Conservation (phyloP, 2,113 vertebrate species). For the Bos indicus region DNA sequence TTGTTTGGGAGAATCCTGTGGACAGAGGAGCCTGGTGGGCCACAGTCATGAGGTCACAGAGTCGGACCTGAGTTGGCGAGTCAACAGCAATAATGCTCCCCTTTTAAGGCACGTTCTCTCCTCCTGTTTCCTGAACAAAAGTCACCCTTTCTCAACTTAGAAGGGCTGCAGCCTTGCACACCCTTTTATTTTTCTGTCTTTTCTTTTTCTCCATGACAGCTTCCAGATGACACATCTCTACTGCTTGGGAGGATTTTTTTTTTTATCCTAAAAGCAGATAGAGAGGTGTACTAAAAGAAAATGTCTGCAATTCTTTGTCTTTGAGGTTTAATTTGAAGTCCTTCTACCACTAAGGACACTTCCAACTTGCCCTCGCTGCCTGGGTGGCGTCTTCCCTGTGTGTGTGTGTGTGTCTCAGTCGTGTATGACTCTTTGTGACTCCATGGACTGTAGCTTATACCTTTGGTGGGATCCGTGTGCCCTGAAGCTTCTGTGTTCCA, state of each 20-base stretch:
- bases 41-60: not conserved
- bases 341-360: not conserved
- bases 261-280: not conserved
- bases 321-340: not conserved
- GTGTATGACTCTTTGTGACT: too few relatives aligned
- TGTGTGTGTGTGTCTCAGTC: not conserved
- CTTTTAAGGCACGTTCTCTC: not conserved
- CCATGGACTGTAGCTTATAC: too few relatives aligned
- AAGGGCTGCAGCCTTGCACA: not conserved
- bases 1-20: not conserved
- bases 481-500: not conserved
- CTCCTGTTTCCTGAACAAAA: not conserved
- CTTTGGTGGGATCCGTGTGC: not conserved
- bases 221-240: not conserved
- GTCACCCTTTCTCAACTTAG: not conserved
- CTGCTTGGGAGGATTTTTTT: not conserved
- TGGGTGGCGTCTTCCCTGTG: not conserved
- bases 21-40: not conserved
- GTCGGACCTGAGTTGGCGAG: rapidly evolving
- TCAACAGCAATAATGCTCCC: not conserved
- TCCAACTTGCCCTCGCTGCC: not conserved
- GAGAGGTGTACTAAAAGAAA: not conserved
- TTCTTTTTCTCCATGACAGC: not conserved
- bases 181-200: not conserved
- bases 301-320: not conserved